Evolutionary conservation across 2,888 invertebrate genomes (phyloP).

Genomic region (Heliconius charithonia): DNA sequence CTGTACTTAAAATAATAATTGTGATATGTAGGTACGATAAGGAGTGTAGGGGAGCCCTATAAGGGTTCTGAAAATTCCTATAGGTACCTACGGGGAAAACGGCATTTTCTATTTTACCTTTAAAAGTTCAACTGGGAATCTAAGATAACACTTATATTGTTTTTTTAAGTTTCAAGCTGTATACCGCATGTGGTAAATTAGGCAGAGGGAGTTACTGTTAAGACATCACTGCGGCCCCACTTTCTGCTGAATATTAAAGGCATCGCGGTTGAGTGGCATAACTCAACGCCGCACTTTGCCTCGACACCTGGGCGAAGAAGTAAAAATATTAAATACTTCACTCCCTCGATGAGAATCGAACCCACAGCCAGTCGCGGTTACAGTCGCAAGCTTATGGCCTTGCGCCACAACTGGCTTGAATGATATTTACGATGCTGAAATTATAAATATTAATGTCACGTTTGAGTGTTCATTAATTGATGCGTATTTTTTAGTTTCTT

Average conservation of each 20-base stretch:
- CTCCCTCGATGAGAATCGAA: background rate
- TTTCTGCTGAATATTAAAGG: background rate
- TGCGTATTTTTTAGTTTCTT: background rate
- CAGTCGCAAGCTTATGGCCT: background rate
- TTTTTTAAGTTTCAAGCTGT: background rate
- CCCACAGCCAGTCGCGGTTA: background rate
- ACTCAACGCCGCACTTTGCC: background rate
- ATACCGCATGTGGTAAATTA: background rate
- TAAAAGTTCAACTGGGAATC: no score
- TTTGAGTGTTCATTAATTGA: background rate
- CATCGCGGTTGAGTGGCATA: no score
- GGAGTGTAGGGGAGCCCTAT: no score
- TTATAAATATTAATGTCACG: constrained; percentile 14
- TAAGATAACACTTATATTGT: no score
- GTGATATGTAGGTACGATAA: no score
- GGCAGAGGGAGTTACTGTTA: background rate
- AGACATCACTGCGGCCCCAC: background rate
- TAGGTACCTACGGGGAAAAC: no score
- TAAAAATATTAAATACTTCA: background rate
- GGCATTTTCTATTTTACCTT: no score
- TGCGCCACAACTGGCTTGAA: background rate
- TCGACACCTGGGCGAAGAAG: background rate
- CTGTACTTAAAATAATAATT: no score
- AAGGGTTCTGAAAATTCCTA: no score
- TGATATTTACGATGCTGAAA: background rate